Evolutionary conservation across 2,888 invertebrate genomes (phyloP).

Genomic region (Pristionchus japonicus): DNA sequence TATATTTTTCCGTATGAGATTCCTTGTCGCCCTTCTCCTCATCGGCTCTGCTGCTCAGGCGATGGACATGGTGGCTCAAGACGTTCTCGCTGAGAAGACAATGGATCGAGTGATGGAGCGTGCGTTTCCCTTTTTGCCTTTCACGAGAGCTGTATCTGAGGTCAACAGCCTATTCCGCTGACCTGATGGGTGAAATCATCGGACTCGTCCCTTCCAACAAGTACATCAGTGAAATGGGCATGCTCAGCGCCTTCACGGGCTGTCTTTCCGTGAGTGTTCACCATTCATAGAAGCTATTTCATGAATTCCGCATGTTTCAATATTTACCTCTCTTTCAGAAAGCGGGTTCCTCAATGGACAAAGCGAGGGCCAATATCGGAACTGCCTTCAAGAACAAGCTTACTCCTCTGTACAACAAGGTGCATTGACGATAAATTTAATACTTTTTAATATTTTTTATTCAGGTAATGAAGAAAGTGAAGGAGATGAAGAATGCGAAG

Average conservation of each 20-base stretch:
- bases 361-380: neutral
- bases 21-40: neutral
- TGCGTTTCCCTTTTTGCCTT: neutral
- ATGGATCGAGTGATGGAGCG: neutral
- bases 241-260: neutral
- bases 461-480: neutral
- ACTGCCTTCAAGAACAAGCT: slow-evolving; percentile 13
- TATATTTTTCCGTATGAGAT: neutral
- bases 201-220: neutral
- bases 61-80: neutral
- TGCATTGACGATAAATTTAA: neutral
- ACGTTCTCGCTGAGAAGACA: neutral
- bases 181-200: neutral
- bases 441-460: neutral
- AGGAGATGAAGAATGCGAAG: neutral
- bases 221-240: neutral
- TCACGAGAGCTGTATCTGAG: no score
- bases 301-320: no score
- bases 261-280: neutral
- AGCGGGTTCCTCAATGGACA: neutral
- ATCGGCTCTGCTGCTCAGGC: neutral
- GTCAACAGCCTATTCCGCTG: neutral
- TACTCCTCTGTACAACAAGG: neutral
- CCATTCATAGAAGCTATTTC: no score
- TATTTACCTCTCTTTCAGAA: no score